Conservation (phyloP, 2,797 vertebrate genomes). For the Poecile montanus region DNA sequence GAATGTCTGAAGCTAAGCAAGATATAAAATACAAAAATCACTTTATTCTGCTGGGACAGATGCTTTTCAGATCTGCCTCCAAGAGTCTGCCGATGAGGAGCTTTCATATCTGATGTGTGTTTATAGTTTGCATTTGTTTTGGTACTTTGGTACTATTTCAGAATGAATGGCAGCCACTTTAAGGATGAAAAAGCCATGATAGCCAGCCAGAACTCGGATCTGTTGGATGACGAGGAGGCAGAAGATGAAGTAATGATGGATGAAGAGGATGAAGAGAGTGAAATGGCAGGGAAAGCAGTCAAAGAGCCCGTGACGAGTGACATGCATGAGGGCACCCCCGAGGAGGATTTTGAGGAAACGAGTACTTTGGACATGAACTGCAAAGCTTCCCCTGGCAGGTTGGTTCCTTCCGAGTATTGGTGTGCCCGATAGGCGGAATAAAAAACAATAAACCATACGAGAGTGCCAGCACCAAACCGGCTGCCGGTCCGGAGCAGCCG, state of each 20-base stretch:
- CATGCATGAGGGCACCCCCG: slow-evolving; percentile 81
- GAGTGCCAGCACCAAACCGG: slow-evolving; percentile 38
- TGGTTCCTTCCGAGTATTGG: slow-evolving; percentile 62
- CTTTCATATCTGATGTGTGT: not conserved
- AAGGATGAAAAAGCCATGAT: slow-evolving; percentile 89
- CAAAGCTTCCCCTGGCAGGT: slow-evolving; percentile 91
- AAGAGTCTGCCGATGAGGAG: not conserved
- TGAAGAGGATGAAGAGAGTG: slow-evolving; percentile 88
- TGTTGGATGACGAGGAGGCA: slow-evolving; percentile 90
- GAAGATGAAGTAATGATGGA: slow-evolving; percentile 90
- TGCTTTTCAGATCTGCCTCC: not conserved
- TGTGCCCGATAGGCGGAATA: not conserved
- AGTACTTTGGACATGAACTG: slow-evolving; percentile 87
- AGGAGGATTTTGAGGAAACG: slow-evolving; percentile 87
- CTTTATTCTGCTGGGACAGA: not conserved
- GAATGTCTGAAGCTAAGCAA: not conserved
- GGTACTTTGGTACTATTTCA: slow-evolving; percentile 54
- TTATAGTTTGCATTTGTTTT: not conserved
- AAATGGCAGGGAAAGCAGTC: slow-evolving; percentile 78
- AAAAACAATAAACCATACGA: slow-evolving; percentile 32
- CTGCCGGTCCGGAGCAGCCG: not conserved
- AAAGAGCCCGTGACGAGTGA: slow-evolving; percentile 77
- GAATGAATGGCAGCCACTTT: slow-evolving; percentile 90
- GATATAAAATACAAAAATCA: not conserved
- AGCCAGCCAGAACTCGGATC: slow-evolving; percentile 82